A percentile compares a stretch with the other conserved stretches of the same genome.
These are phyloP conservation scores for Girardinus metallicus DNA, from an alignment of 2,797 vertebrate genomes.

Conservation along the genomic window DNA sequence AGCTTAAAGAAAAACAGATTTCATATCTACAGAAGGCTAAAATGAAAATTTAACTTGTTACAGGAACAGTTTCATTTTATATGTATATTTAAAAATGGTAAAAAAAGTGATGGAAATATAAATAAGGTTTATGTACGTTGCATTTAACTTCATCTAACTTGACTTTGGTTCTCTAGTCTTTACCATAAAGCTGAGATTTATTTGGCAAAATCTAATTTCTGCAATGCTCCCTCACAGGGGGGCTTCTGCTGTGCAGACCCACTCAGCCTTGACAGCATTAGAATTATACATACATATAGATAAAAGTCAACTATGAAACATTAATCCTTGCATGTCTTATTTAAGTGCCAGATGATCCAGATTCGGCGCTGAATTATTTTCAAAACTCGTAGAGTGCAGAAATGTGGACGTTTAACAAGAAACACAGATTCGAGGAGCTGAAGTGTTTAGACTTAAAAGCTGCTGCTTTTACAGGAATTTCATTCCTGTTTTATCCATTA, in stretches of 20 bases:
- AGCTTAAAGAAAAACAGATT: slow-evolving; percentile 6
- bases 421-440: slow-evolving; percentile 7
- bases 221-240: neutral
- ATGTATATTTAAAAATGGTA: slow-evolving; percentile 9
- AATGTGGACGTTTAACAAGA: slow-evolving; percentile 3
- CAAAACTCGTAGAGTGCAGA: slow-evolving; percentile 17
- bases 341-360: slow-evolving; percentile 21
- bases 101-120: slow-evolving; percentile 12
- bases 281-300: slow-evolving; percentile 10
- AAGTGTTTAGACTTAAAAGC: slow-evolving; percentile 13
- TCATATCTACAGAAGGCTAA: slow-evolving; percentile 15
- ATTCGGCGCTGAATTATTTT: slow-evolving; percentile 31
- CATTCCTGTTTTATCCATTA: slow-evolving; percentile 14
- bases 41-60: slow-evolving; percentile 7
- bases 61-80: slow-evolving; percentile 18
- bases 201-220: slow-evolving; percentile 9
- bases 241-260: neutral
- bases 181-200: neutral
- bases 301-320: slow-evolving; percentile 5
- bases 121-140: slow-evolving; percentile 25
- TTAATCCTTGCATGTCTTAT: slow-evolving; percentile 17
- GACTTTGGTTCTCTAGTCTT: slow-evolving; percentile 15
- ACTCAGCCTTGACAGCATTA: slow-evolving; percentile 9
- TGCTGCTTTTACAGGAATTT: slow-evolving; percentile 10
- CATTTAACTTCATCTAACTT: slow-evolving; percentile 7